Evolutionary conservation across 2,113 vertebrate genomes (phyloP).

Genomic region (Corvus cornix): DNA sequence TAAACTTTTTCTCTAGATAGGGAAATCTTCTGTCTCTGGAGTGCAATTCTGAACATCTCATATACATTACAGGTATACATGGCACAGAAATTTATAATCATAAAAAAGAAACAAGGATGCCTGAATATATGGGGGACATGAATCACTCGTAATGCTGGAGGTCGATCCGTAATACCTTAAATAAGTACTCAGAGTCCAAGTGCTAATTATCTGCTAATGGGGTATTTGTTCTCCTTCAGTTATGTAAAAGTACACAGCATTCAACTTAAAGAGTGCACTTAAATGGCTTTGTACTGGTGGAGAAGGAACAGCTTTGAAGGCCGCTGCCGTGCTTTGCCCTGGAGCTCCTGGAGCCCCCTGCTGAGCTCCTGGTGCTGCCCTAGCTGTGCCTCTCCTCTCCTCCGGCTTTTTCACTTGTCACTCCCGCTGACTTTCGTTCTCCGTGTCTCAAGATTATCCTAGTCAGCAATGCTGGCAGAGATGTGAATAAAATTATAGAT

Average conservation of each 20-base stretch:
- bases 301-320: neutral
- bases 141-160: conserved; percentile 2
- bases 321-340: neutral
- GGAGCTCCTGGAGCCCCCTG: neutral
- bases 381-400: neutral
- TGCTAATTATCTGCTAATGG: conserved; percentile 51
- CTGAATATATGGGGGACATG: neutral
- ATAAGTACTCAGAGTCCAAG: conserved; percentile 22
- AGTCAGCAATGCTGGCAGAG: neutral
- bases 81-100: neutral
- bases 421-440: neutral
- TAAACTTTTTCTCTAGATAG: neutral
- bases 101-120: neutral
- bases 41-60: neutral
- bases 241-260: conserved; percentile 34
- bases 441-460: neutral
- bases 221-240: conserved; percentile 50
- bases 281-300: neutral
- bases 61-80: neutral
- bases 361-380: neutral
- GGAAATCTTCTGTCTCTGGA: neutral
- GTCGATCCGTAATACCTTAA: conserved; percentile 20
- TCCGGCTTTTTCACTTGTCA: neutral
- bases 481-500: neutral
- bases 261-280: neutral